Evolutionary conservation across 2,113 vertebrate genomes (phyloP).

Genomic region (Puntigrus tetrazona): DNA sequence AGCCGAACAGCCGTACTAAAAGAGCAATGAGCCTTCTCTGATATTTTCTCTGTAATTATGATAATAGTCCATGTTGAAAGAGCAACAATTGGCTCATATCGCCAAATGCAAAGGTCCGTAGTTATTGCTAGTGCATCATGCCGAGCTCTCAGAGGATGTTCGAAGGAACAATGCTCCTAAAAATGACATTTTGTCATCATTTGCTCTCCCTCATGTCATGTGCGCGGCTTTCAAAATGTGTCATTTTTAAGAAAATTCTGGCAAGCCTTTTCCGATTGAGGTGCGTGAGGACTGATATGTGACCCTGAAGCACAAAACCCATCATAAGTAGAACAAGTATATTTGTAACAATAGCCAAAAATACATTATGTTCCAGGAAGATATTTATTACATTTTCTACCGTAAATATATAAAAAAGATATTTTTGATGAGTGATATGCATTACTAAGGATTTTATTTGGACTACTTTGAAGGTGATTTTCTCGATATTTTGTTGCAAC

Average conservation of each 20-base stretch:
- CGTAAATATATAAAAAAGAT: too few species aligned
- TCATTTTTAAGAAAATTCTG: background rate
- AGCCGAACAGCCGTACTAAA: background rate
- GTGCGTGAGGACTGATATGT: background rate
- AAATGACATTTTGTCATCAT: background rate
- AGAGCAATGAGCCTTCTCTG: background rate
- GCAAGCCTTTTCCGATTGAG: background rate
- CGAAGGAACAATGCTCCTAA: background rate
- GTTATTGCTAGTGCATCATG: background rate
- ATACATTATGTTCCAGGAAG: too few species aligned
- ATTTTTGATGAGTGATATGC: too few species aligned
- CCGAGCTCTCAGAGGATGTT: background rate
- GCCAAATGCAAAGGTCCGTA: slow-evolving; percentile 1
- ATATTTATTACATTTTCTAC: too few species aligned
- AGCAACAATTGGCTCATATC: background rate
- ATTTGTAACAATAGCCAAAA: too few species aligned
- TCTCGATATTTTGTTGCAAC: too few species aligned
- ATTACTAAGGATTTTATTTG: too few species aligned
- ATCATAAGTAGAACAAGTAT: too few species aligned
- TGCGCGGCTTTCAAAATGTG: background rate
- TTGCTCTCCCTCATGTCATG: background rate
- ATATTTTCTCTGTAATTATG: slow-evolving; percentile 21
- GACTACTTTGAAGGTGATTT: too few species aligned
- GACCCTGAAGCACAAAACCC: too few species aligned
- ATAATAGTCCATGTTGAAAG: background rate